Evolutionary conservation across 2,113 vertebrate genomes (phyloP), one percentile per base, ranked within the genome.

Genomic region (Perca schrenkii): DNA sequence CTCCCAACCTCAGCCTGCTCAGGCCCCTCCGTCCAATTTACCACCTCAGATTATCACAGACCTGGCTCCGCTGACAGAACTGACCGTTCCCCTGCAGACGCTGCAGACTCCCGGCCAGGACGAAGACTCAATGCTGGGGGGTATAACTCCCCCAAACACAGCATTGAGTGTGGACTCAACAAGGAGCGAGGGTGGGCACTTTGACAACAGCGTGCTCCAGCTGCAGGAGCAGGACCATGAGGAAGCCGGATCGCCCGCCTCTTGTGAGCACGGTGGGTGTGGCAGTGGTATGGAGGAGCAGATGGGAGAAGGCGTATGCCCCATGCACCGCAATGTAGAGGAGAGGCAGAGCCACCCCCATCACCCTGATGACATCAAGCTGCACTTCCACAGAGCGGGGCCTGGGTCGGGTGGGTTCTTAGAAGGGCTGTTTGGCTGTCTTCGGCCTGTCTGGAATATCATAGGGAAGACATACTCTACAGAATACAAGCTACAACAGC

Each of bases 401-500:
- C 93, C 92, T 0, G 94, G 94, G 0, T 96, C 96, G 0, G 93
- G 97, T 0, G 97, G 98, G n/a, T 99, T 99, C 91, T 95, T 99
- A 0, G 98, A 99, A 89, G 98, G 98, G 31, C 95, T 99, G 1
- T 99, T 99, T 0, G 98, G 98, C 17, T 99, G 98, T 79, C 95
- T 99, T 40, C 93, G 97, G 68, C 98, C 98, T 0, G 98, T 99
- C 11, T 99, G 98, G 98, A 99, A 99, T 90, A 99, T 99, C 92
- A 99, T 99, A 0, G 98, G 98, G 78, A 99, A 99, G 89, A 98
- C 97, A 0, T 99, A 99, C 89, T 98, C 98, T 28, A 99, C 98
- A 0, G 98, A 99, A 86, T 99, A 99, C 94, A 99, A 99, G 69
- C 94, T 99, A 36, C 98, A 99, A 67, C 98, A 98, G 90, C 98